Evolutionary conservation across 2,888 invertebrate species (phyloP), one percentile per base, ranked within the genome.

Genomic region (Pristionchus maxplancki): DNA sequence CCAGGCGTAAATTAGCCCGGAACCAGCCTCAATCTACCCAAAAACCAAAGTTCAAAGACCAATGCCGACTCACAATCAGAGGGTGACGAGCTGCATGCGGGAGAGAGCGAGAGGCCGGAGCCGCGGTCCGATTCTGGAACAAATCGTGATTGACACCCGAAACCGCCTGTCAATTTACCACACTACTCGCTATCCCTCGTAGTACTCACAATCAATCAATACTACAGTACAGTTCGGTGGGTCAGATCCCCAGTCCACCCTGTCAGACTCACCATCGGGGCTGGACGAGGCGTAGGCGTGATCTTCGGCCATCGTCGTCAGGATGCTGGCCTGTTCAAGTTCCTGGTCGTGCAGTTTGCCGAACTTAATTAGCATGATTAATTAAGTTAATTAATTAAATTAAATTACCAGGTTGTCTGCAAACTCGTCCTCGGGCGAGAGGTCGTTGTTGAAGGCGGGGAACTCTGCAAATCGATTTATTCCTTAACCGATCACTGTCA

Each of bases 11-110:
- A 64, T 28, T 64, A 64, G 28, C 64, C 40, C 44, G 24, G 74
- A 40, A n/a, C n/a, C n/a, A 74, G 31, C 24, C 1, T 40, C 13
- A 28, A 6, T 9, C 44, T 44, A 44, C 44, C 6, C 44, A 67
- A 34, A 34, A 44, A 78, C 28, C 44, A n/a, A 78, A 78, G 78
- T 44, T 24, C 78, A 71, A 34, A 50, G 50, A 50, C 50, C 62
- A 6, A 31, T 37, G 8, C n/a, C n/a, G n/a, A 85, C 85, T 48
- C 64, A 64, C 85, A 85, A 44, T 85, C 85, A 40, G 85, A 71
- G 28, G 86, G 71, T 28, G 67, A 71, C 34, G 86, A 87, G 62
- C 50, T 50, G 86, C 86, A 67, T 50, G 86, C 71, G 50, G 86
- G 50, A 28, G 85, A 85, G 53, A 64, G 82, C n/a, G 85, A 85